phyloP scores from a whole-genome alignment of 2,797 vertebrate genomes.

The Syngnathus acus region DNA sequence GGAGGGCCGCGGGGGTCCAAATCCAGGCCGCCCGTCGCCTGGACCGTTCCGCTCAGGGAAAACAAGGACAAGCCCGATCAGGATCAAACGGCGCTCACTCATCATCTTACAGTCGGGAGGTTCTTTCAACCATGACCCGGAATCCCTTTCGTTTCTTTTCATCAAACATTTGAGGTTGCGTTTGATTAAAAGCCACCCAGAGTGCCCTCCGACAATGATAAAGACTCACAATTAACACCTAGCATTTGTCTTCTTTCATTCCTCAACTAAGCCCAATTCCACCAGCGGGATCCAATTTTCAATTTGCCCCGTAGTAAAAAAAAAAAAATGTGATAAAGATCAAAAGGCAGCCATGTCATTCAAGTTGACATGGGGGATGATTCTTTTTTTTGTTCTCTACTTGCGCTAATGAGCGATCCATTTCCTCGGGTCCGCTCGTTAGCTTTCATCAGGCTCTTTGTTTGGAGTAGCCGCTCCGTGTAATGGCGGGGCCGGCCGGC shows the following conservation, averaged over 20 bases:
- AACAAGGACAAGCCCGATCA: background rate
- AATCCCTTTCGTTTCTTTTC: background rate
- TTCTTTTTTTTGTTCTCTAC: background rate
- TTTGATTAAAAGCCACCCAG: background rate
- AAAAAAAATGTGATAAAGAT: background rate
- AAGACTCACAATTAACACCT: no score
- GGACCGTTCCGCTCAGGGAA: background rate
- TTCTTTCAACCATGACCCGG: background rate
- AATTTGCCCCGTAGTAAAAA: background rate
- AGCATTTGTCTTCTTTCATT: no score
- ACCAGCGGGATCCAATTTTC: background rate
- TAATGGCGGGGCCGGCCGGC: slow-evolving; percentile 16
- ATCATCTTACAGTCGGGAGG: background rate
- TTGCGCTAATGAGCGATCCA: slow-evolving; percentile 49
- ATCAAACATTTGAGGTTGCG: background rate
- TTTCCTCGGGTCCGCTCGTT: slow-evolving; percentile 56
- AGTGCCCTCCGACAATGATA: no score
- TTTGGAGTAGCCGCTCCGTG: slow-evolving; percentile 44
- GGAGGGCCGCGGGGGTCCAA: background rate
- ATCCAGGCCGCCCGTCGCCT: background rate
- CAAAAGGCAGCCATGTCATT: background rate
- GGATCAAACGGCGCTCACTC: background rate
- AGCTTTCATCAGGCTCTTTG: slow-evolving; percentile 60
- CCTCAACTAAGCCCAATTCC: no score
- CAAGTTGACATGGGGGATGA: background rate